Base-by-base conservation (phyloP, 2,888 invertebrate genomes). In the Andricus quercusramuli region DNA sequence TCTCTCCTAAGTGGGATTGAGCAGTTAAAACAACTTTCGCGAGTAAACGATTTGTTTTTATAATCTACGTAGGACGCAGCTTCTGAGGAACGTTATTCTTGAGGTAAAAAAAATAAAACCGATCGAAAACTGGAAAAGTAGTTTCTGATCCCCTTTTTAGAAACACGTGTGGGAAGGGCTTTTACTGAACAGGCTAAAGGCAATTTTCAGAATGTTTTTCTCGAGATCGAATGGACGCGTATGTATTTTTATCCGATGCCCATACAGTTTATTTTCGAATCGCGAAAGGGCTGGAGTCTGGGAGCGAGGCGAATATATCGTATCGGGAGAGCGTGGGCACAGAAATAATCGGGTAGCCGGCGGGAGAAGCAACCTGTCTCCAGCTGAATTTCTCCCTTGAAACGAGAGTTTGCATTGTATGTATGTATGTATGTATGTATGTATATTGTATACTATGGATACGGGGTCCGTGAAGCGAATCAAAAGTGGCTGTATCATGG, bases 301-400 rank as follows among this genome's bases (percentile, higher is more conserved):
- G 44, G 80, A 80, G 37, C 62, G 74, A 67, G 68, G 29, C 47
- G 44, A 64, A 15, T 22, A 6, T 59, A 22, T 59, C 78, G 77
- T 67, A 67, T 67, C 67, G 56, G 15, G 56, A 20, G 20, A 37
- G 74, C 37, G 74, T 74, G 74, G 74, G 74, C 56, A 56, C 37
- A 56, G 32, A 59, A 74, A 74, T 59, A 64, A 74, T 74, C 56
- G 70, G 32, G 17, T 51, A 74, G 29, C 70, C n/a, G 20, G 32
- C n/a, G 20, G 56, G n/a, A 74, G 70, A 74, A 51, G 51, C 56
- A 56, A 44, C 47, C 68, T 68, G 44, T 68, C 68, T 47, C 68
- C 25, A 68, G 68, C 32, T 59, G 56, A 74, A 74, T 74, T 37
- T 74, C 74, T 74, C 32, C 56, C 56, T 74, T 74, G 37, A 74